Conservation (phyloP, 2,797 vertebrate genomes). For the Pangasius macronema region DNA sequence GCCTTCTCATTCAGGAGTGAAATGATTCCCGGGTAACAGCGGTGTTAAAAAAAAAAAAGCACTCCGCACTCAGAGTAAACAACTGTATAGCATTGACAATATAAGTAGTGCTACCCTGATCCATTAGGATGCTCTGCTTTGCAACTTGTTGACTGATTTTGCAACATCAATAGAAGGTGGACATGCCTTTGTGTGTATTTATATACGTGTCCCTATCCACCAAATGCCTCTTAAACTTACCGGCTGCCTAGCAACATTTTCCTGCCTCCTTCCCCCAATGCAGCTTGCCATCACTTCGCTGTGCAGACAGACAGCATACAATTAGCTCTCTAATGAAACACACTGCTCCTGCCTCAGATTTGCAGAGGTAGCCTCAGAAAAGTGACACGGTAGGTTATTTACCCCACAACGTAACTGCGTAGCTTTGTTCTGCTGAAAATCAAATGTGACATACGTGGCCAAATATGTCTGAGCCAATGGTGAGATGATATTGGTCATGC, state of each 20-base stretch:
- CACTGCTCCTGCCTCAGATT: neutral
- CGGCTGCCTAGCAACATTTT: slow-evolving; percentile 50
- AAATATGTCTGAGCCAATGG: slow-evolving; percentile 30
- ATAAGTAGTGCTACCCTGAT: neutral
- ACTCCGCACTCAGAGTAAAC: slow-evolving; percentile 10
- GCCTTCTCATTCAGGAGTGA: slow-evolving; percentile 22
- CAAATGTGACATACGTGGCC: slow-evolving; percentile 39
- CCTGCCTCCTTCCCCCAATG: neutral
- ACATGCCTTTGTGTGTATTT: neutral
- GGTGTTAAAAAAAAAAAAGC: slow-evolving; percentile 19
- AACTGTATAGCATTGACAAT: slow-evolving; percentile 26
- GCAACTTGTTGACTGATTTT: neutral
- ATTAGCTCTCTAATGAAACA: slow-evolving; percentile 4
- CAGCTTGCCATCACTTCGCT: neutral
- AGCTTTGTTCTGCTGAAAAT: neutral
- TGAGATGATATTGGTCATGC: slow-evolving; percentile 43
- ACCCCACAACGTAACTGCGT: neutral
- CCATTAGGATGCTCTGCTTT: neutral
- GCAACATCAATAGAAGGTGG: neutral
- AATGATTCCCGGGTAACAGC: slow-evolving; percentile 28
- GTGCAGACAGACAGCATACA: neutral
- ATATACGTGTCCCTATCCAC: neutral
- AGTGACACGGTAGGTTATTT: neutral
- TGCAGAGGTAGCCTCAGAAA: neutral
- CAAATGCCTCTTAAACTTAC: slow-evolving; percentile 28